Evolutionary conservation across 1,140 invertebrate species (phyloP).

Genomic region (Pectinophora gossypiella): DNA sequence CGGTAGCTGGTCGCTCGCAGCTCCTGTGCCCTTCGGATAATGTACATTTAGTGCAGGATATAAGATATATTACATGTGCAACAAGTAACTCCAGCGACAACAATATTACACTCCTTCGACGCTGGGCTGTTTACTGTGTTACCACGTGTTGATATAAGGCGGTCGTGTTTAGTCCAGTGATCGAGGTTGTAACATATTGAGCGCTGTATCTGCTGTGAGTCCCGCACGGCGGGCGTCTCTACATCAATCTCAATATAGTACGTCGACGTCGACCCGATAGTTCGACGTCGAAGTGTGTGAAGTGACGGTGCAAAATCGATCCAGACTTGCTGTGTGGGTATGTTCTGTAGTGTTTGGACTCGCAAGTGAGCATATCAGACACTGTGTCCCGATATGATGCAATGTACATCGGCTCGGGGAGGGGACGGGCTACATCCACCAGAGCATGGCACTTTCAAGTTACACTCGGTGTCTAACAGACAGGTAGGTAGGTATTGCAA

Average conservation of each 20-base stretch:
- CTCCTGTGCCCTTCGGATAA: conserved; percentile 41
- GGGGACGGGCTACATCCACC: conserved; percentile 57
- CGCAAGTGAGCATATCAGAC: conserved; percentile 47
- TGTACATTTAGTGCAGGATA: conserved; percentile 52
- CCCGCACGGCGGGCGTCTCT: not conserved
- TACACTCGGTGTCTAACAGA: conserved; percentile 52
- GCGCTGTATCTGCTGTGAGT: conserved; percentile 33
- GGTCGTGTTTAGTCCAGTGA: conserved; percentile 15
- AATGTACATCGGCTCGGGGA: conserved; percentile 27
- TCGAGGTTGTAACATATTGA: conserved; percentile 64
- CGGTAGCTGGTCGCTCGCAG: conserved; percentile 65
- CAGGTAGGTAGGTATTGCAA: conserved; percentile 34
- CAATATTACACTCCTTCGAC: conserved; percentile 57
- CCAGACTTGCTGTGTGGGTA: conserved; percentile 48
- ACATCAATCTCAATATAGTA: conserved; percentile 9
- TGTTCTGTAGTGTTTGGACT: conserved; percentile 37
- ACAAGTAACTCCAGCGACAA: conserved; percentile 45
- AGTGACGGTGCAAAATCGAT: conserved; percentile 77
- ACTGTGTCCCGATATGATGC: conserved; percentile 32
- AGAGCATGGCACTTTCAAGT: conserved; percentile 71
- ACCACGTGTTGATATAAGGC: conserved; percentile 7
- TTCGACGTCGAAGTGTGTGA: conserved; percentile 40
- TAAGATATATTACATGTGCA: conserved; percentile 64
- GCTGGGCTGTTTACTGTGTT: conserved; percentile 8
- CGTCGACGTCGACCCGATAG: conserved; percentile 35